A percentile compares a stretch with the other conserved stretches of the same genome.
Evolutionary conservation across 2,888 invertebrate species (phyloP).

Genomic region (Halictus ligatus): DNA sequence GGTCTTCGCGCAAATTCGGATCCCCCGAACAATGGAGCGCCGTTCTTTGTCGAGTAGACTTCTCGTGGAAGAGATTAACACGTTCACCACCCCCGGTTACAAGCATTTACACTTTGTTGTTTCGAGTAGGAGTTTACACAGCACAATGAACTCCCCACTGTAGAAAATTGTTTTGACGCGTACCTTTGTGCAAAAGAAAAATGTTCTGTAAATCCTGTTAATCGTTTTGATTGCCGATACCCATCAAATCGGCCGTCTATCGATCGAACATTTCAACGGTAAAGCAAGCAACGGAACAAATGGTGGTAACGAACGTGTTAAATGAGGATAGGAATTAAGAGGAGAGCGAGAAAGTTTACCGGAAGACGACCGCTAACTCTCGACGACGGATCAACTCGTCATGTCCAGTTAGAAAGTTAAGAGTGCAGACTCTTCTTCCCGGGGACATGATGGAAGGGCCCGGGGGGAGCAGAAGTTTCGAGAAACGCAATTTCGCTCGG

Average conservation of each 20-base stretch:
- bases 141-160: neutral
- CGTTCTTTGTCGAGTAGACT: neutral
- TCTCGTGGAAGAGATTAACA: neutral
- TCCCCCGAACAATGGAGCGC: neutral
- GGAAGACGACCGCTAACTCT: neutral
- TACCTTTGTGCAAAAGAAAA: neutral
- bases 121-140: neutral
- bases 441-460: neutral
- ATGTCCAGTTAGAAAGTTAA: constrained; percentile 2
- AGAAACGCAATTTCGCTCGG: neutral
- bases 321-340: neutral
- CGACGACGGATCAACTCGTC: constrained; percentile 1
- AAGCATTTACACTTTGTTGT: neutral
- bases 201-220: no score
- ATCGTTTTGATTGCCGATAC: no score
- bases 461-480: neutral
- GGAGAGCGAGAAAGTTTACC: neutral
- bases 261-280: neutral
- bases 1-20: neutral
- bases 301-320: neutral
- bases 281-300: neutral
- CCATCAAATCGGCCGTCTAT: no score
- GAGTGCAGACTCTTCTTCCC: neutral
- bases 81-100: neutral
- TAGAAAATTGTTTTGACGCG: neutral